phyloP scores from a whole-genome alignment of 2,797 vertebrate genomes.

The Anguilla megastoma region DNA sequence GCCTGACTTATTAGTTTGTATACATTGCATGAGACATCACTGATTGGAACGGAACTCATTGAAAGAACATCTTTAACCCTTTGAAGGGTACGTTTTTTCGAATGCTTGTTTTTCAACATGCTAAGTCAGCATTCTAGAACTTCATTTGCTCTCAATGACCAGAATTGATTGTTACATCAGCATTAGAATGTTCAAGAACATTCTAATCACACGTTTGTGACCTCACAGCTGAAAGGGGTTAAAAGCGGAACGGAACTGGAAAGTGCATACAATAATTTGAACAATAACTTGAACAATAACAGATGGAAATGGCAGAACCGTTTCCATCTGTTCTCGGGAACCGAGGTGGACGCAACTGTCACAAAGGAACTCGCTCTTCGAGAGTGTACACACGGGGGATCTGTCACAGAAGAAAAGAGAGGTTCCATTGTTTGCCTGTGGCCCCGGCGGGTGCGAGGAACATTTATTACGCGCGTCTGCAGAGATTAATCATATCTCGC shows the following conservation, averaged over 20 bases:
- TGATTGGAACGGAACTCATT: neutral
- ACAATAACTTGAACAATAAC: too few species aligned
- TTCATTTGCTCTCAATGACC: too few species aligned
- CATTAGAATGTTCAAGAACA: too few species aligned
- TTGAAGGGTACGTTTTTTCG: too few species aligned
- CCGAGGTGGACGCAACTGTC: neutral
- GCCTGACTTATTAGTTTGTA: neutral
- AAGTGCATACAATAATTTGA: neutral
- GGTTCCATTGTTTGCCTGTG: neutral
- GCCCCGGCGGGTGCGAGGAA: neutral
- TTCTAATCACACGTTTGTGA: too few species aligned
- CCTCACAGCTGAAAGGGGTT: too few species aligned
- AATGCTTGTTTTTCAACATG: too few species aligned
- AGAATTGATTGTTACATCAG: too few species aligned
- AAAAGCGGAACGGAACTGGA: too few species aligned
- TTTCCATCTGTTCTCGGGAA: too few species aligned
- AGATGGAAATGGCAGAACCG: too few species aligned
- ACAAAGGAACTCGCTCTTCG: neutral
- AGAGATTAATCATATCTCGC: neutral
- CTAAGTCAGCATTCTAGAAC: too few species aligned
- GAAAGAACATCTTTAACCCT: neutral
- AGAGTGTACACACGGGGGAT: neutral
- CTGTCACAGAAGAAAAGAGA: neutral
- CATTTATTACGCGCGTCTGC: neutral
- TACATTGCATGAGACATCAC: neutral